Conservation (phyloP, 2,888 invertebrate species). For the Rhagophthalmus giganteus region DNA sequence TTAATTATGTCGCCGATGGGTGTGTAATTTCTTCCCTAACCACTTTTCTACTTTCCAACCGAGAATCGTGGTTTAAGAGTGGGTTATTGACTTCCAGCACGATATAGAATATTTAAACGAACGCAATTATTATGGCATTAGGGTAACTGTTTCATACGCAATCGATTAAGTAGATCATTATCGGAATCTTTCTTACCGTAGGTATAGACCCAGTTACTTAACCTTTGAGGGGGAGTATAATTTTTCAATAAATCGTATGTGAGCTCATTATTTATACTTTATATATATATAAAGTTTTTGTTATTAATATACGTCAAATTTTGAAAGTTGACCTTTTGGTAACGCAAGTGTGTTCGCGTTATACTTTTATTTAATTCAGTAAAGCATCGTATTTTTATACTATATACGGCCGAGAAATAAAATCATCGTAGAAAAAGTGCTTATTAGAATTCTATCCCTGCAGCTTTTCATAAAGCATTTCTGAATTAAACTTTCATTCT, state of each 20-base stretch:
- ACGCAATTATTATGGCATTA: constrained; percentile 11
- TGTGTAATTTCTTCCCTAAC: constrained; percentile 18
- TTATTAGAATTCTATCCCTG: constrained; percentile 1
- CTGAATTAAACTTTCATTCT: neutral
- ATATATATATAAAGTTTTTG: too few relatives aligned
- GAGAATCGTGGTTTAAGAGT: constrained; percentile 8
- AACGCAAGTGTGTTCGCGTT: too few relatives aligned
- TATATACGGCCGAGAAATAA: too few relatives aligned
- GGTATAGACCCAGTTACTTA: too few relatives aligned
- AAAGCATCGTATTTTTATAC: too few relatives aligned
- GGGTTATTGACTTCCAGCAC: constrained; percentile 13
- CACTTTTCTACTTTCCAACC: constrained; percentile 5
- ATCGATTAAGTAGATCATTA: neutral
- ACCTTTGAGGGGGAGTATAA: too few relatives aligned
- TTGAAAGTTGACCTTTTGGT: too few relatives aligned
- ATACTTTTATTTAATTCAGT: too few relatives aligned
- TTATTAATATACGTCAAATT: too few relatives aligned
- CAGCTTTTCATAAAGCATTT: neutral
- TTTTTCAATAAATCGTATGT: too few relatives aligned
- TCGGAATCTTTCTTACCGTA: too few relatives aligned
- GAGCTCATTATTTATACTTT: too few relatives aligned
- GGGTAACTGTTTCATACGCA: neutral
- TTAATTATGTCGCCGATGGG: constrained; percentile 21
- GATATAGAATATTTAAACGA: constrained; percentile 11
- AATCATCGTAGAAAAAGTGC: neutral